Conservation (phyloP, 2,888 invertebrate genomes). For the Catocala fraxini region DNA sequence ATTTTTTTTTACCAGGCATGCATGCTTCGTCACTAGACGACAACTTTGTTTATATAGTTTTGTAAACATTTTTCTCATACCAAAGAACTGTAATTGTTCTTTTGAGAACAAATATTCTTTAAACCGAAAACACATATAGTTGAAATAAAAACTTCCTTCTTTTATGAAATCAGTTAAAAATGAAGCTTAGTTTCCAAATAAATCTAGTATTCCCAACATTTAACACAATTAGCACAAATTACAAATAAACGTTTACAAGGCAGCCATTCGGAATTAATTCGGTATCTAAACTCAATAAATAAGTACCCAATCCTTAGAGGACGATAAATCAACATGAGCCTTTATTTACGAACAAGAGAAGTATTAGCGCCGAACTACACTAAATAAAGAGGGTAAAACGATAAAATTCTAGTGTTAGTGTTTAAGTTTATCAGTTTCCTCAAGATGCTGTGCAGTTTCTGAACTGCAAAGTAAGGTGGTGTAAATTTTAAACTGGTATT, state of each 20-base stretch:
- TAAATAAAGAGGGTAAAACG: constrained; percentile 28
- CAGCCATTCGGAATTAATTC: neutral
- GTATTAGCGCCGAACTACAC: constrained; percentile 19
- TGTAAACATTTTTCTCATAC: no score
- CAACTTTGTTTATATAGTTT: no score
- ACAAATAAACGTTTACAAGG: neutral
- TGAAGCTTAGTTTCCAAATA: no score
- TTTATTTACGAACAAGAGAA: constrained; percentile 17
- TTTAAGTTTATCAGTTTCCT: constrained; percentile 42
- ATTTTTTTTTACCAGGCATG: no score
- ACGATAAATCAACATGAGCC: constrained; percentile 19
- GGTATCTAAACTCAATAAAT: constrained; percentile 6
- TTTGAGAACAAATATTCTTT: no score
- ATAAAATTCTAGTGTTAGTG: constrained; percentile 52
- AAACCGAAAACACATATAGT: no score
- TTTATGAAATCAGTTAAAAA: no score
- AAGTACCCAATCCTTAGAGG: constrained; percentile 7
- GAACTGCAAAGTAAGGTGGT: constrained; percentile 34
- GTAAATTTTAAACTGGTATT: constrained; percentile 23
- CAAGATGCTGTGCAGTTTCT: constrained; percentile 36
- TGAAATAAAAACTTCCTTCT: no score
- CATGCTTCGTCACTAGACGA: no score
- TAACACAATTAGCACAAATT: no score
- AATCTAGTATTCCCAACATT: no score
- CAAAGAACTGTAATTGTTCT: no score